phyloP scores from a whole-genome alignment of 2,888 invertebrate species.

The Meteorus cinctellus region DNA sequence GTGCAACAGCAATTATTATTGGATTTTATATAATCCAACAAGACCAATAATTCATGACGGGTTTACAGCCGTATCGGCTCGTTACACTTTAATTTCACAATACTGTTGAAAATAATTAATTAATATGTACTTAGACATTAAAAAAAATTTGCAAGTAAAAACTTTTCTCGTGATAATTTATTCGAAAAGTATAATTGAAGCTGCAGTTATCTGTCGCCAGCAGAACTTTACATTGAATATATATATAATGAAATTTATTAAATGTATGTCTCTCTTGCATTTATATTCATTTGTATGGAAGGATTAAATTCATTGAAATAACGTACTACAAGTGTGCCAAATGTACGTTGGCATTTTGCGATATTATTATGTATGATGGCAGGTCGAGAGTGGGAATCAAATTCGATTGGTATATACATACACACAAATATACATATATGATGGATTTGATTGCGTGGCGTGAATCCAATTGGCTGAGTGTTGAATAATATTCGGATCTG shows the following conservation, averaged over 20 bases:
- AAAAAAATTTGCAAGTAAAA: slow-evolving; percentile 35
- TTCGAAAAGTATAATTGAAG: slow-evolving; percentile 21
- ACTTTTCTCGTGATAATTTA: slow-evolving; percentile 18
- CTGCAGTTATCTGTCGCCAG: slow-evolving; percentile 26
- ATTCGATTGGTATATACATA: slow-evolving; percentile 6
- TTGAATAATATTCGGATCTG: slow-evolving; percentile 24
- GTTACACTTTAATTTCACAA: no score
- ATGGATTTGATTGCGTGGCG: slow-evolving; percentile 31
- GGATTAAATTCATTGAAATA: slow-evolving; percentile 25
- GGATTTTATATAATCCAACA: no score
- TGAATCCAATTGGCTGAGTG: slow-evolving; percentile 38
- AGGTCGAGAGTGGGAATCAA: slow-evolving; percentile 22
- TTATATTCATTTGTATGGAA: slow-evolving; percentile 6
- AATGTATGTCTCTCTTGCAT: neutral
- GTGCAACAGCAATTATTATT: no score
- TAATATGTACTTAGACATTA: neutral
- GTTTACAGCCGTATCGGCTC: no score
- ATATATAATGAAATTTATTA: slow-evolving; percentile 6
- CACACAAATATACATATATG: neutral
- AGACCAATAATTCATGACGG: no score
- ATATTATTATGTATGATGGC: slow-evolving; percentile 25
- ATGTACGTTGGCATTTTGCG: slow-evolving; percentile 23
- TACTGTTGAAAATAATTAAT: no score
- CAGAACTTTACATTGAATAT: slow-evolving; percentile 17
- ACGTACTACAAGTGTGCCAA: slow-evolving; percentile 21